phyloP scores from a whole-genome alignment of 2,797 vertebrate genomes.

The Phataginus tricuspis region DNA sequence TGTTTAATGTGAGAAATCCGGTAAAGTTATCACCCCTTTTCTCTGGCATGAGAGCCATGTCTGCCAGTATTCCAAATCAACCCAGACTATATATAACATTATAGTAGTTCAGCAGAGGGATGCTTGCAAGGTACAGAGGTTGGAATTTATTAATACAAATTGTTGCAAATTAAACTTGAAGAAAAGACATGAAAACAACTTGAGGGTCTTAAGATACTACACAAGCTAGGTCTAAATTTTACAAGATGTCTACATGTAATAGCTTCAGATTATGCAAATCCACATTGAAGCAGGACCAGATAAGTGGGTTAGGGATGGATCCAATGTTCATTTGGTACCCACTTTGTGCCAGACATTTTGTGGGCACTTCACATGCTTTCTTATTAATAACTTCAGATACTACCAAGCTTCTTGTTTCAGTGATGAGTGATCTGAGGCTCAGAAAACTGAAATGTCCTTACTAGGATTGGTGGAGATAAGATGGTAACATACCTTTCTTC shows the following conservation, averaged over 20 bases:
- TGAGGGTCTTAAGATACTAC: constrained; percentile 29
- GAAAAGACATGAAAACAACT: constrained; percentile 50
- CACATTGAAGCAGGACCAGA: not conserved
- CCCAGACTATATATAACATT: not conserved
- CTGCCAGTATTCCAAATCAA: constrained; percentile 41
- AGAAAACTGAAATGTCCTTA: not conserved
- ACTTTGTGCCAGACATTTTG: not conserved
- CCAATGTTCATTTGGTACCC: not conserved
- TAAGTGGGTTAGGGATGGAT: not conserved
- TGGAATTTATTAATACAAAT: constrained; percentile 72
- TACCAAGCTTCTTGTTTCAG: not conserved
- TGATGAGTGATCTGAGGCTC: not conserved
- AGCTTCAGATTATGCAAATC: constrained; percentile 49
- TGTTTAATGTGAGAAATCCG: not conserved
- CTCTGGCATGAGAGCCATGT: constrained; percentile 47
- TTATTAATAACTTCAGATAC: not conserved
- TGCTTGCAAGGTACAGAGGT: constrained; percentile 57
- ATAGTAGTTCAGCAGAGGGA: not conserved
- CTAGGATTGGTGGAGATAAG: not conserved
- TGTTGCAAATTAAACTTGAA: constrained; percentile 66
- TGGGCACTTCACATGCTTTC: not conserved
- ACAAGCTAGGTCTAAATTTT: not conserved
- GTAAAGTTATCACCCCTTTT: not conserved
- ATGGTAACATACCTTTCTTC: not conserved
- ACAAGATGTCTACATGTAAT: not conserved